These are phyloP conservation scores for Melanargia galathea DNA, from an alignment of 2,888 invertebrate genomes.

Conservation along the genomic window DNA sequence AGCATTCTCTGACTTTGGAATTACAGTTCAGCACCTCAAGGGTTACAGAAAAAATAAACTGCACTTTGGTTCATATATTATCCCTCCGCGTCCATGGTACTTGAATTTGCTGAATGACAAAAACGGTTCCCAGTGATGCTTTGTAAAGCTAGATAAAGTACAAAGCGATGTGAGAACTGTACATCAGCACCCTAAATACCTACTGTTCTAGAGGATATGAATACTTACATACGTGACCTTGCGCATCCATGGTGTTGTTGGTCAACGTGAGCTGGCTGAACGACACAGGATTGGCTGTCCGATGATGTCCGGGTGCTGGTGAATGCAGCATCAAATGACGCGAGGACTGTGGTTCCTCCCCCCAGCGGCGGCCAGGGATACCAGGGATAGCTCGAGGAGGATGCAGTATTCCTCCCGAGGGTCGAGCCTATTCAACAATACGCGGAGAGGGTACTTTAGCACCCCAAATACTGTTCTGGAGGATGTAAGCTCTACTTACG, in stretches of 20 bases:
- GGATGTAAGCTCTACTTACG: no score
- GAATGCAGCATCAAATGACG: conserved; percentile 71
- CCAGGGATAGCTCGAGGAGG: conserved; percentile 89
- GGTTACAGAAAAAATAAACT: no score
- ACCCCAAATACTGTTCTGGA: no score
- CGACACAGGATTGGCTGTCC: conserved; percentile 91
- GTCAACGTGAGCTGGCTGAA: conserved; percentile 94
- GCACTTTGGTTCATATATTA: no score
- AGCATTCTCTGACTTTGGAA: no score
- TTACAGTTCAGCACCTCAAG: no score
- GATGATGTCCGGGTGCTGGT: conserved; percentile 91
- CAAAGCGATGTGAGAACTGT: no score
- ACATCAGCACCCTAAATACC: not conserved
- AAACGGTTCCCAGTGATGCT: no score
- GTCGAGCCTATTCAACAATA: conserved; percentile 89
- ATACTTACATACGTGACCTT: conserved; percentile 90
- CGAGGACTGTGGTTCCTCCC: conserved; percentile 92
- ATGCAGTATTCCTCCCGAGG: conserved; percentile 92
- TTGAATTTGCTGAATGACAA: no score
- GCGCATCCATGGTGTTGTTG: conserved; percentile 90
- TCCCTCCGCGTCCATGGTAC: no score
- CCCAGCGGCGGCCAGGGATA: conserved; percentile 93
- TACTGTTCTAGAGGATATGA: not conserved
- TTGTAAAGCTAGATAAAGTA: no score
- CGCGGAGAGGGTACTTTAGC: no score